Percentiles rank a stretch among this genome's conserved stretches.
phyloP scores from a whole-genome alignment of 2,797 vertebrate species.

The Clarias pachynema region DNA sequence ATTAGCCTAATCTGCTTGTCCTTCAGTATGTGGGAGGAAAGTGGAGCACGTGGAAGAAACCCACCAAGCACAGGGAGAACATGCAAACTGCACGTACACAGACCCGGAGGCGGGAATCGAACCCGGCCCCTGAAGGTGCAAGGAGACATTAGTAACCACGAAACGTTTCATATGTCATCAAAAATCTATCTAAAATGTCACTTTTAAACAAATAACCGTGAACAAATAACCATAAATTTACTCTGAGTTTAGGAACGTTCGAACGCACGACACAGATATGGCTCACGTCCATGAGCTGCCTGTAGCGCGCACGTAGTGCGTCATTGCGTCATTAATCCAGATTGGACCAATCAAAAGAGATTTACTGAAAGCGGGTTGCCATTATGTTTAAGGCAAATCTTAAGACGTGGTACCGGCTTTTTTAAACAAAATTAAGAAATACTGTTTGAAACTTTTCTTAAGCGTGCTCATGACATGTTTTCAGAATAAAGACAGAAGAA shows the following conservation, averaged over 20 bases:
- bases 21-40: too few species aligned
- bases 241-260: background rate
- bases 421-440: slow-evolving; percentile 49
- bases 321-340: slow-evolving; percentile 37
- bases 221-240: background rate
- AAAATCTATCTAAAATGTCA: background rate
- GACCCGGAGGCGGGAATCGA: too few species aligned
- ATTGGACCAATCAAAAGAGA: slow-evolving; percentile 50
- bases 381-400: slow-evolving; percentile 55
- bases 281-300: background rate
- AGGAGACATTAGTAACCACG: too few species aligned
- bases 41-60: too few species aligned
- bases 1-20: too few species aligned
- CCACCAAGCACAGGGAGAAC: too few species aligned
- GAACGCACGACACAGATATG: background rate
- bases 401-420: slow-evolving; percentile 58
- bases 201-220: background rate
- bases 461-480: slow-evolving; percentile 46
- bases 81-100: too few species aligned
- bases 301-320: slow-evolving; percentile 15
- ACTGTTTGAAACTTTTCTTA: slow-evolving; percentile 24
- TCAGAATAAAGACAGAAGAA: slow-evolving; percentile 42
- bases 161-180: background rate
- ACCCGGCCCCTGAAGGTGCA: too few species aligned
- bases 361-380: slow-evolving; percentile 49